A percentile compares a stretch with the other conserved stretches of the same genome.
Evolutionary conservation across 2,113 vertebrate genomes (phyloP).

Genomic region (Pangasianodon gigas): DNA sequence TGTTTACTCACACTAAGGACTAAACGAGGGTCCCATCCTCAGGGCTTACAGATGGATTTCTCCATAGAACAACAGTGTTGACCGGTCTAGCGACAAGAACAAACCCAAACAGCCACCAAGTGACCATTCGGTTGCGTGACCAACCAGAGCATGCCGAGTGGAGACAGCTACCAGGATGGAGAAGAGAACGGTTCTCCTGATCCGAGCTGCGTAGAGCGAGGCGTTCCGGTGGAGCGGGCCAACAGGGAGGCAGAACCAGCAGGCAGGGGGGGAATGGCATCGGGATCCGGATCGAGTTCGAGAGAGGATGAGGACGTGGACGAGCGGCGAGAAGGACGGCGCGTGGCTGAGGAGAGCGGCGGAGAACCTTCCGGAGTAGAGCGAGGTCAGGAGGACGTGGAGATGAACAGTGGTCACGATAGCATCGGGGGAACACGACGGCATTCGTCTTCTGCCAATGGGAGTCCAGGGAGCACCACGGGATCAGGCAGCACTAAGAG

Average conservation of each 20-base stretch:
- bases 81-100: neutral
- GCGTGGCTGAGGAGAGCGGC: conserved; percentile 46
- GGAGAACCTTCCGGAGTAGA: conserved; percentile 54
- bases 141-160: conserved; percentile 32
- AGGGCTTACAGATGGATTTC: conserved; percentile 23
- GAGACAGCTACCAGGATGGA: conserved; percentile 39
- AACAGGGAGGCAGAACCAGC: neutral
- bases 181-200: conserved; percentile 33
- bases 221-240: neutral
- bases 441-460: conserved; percentile 54
- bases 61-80: conserved; percentile 2
- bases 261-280: neutral
- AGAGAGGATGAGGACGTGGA: conserved; percentile 32
- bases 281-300: conserved; percentile 23
- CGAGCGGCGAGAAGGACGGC: neutral
- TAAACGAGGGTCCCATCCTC: neutral
- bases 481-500: conserved; percentile 71
- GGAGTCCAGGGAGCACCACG: conserved; percentile 54
- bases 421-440: neutral
- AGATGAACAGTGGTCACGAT: conserved; percentile 46
- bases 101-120: neutral
- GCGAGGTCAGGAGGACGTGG: conserved; percentile 59
- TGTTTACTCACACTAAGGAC: neutral
- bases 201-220: neutral
- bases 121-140: neutral